phyloP scores from a whole-genome alignment of 2,888 invertebrate species.

The Perizoma affinitatum region DNA sequence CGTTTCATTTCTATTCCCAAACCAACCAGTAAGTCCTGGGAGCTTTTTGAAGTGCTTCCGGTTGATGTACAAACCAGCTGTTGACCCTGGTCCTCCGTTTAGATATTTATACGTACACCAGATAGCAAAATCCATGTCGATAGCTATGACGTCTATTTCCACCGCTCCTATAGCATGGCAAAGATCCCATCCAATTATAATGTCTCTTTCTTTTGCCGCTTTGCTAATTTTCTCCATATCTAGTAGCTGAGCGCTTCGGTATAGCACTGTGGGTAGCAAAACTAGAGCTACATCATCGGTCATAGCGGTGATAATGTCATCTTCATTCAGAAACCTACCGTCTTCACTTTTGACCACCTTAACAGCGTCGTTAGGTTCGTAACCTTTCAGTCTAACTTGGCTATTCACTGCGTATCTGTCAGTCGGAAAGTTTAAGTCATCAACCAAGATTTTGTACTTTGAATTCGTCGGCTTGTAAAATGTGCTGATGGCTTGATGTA shows the following conservation, averaged over 20 bases:
- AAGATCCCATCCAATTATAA: conserved; percentile 72
- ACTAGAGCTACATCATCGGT: conserved; percentile 65
- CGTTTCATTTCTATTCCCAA: conserved; percentile 61
- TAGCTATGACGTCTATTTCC: conserved; percentile 61
- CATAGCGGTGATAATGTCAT: conserved; percentile 67
- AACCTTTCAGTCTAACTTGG: conserved; percentile 66
- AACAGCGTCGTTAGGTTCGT: conserved; percentile 62
- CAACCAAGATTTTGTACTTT: conserved; percentile 69
- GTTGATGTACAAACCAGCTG: conserved; percentile 66
- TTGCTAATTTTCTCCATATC: conserved; percentile 63
- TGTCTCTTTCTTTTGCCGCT: conserved; percentile 59
- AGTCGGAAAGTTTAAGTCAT: conserved; percentile 71
- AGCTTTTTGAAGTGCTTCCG: conserved; percentile 60
- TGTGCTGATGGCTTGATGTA: conserved; percentile 69
- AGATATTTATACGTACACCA: conserved; percentile 78
- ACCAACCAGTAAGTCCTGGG: conserved; percentile 71
- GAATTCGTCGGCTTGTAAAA: conserved; percentile 65
- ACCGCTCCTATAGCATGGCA: conserved; percentile 67
- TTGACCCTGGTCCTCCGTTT: conserved; percentile 70
- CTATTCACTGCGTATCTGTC: conserved; percentile 73
- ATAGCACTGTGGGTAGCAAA: conserved; percentile 64
- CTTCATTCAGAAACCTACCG: conserved; percentile 58
- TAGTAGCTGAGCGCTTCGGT: conserved; percentile 67
- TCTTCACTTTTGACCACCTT: conserved; percentile 61
- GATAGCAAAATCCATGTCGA: conserved; percentile 70